Evolutionary conservation across 2,888 invertebrate species (phyloP).

Genomic region (Scaeva pyrastri): DNA sequence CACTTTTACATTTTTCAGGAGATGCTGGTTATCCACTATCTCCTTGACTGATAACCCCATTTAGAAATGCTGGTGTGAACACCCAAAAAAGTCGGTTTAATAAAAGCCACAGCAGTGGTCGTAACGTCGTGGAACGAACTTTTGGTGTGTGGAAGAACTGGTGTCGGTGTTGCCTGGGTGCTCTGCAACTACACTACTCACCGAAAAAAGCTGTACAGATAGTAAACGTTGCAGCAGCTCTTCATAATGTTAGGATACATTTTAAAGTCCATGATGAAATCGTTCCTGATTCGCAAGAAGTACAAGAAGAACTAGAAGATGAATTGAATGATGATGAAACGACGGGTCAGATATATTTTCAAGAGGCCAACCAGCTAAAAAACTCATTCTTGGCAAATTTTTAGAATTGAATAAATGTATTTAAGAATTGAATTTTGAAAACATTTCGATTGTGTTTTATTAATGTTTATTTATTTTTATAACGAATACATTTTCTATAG

Average conservation of each 20-base stretch:
- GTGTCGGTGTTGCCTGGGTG: background rate
- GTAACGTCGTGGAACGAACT: background rate
- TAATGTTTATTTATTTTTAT: too few relatives aligned
- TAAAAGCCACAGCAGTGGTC: constrained; percentile 4
- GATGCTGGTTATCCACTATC: background rate
- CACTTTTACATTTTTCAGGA: background rate
- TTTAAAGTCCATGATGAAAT: constrained; percentile 21
- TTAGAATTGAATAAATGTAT: too few relatives aligned
- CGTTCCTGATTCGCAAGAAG: background rate
- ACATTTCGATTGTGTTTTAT: too few relatives aligned
- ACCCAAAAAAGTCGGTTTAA: background rate
- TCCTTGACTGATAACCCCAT: background rate
- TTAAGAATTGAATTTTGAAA: too few relatives aligned
- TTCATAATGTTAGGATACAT: constrained; percentile 16
- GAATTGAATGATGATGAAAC: background rate
- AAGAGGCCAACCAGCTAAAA: background rate
- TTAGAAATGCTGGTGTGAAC: background rate
- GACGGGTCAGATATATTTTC: background rate
- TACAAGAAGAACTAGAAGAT: background rate
- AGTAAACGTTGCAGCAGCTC: constrained; percentile 18
- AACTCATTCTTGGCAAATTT: background rate
- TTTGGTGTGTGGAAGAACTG: background rate
- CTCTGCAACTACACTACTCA: constrained; percentile 15
- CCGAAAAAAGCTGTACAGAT: background rate
- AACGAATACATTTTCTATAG: too few relatives aligned